phyloP scores from a whole-genome alignment of 2,797 vertebrate species.

The Parotocinclus haroldoi region DNA sequence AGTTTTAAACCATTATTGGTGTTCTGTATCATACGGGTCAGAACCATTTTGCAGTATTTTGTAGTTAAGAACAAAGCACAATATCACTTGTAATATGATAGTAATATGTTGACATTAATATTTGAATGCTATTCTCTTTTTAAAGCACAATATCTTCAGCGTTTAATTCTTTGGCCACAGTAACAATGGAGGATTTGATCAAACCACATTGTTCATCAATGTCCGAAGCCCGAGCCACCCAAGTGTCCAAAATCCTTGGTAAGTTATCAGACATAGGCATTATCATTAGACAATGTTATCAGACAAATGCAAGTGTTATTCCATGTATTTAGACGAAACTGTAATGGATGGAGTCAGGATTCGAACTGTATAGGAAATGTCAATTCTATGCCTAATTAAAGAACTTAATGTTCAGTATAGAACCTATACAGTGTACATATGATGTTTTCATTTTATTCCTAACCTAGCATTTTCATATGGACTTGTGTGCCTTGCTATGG shows the following conservation, averaged over 20 bases:
- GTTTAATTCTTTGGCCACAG: constrained; percentile 87
- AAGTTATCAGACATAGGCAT: constrained; percentile 25
- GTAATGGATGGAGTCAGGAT: too few species aligned
- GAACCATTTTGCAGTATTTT: too few species aligned
- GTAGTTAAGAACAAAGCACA: too few species aligned
- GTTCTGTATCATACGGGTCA: too few species aligned
- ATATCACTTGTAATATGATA: too few species aligned
- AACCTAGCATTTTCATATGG: constrained; percentile 77
- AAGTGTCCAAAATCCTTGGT: constrained; percentile 82
- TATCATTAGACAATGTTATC: too few species aligned
- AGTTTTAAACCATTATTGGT: too few species aligned
- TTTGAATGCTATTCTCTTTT: constrained; percentile 1
- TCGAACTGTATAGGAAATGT: too few species aligned
- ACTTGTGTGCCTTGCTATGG: constrained; percentile 83
- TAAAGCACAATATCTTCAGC: constrained; percentile 86
- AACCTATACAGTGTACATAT: not conserved
- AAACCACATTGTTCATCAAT: constrained; percentile 76
- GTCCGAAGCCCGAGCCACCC: constrained; percentile 71
- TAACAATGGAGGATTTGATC: constrained; percentile 87
- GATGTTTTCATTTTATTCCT: constrained; percentile 36
- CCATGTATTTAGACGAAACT: not conserved
- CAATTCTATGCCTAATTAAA: too few species aligned
- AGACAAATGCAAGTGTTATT: too few species aligned
- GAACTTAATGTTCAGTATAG: not conserved
- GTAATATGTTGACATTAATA: constrained; percentile 1